Evolutionary conservation across 1,140 invertebrate genomes (phyloP).

Genomic region (Aricia agestis): DNA sequence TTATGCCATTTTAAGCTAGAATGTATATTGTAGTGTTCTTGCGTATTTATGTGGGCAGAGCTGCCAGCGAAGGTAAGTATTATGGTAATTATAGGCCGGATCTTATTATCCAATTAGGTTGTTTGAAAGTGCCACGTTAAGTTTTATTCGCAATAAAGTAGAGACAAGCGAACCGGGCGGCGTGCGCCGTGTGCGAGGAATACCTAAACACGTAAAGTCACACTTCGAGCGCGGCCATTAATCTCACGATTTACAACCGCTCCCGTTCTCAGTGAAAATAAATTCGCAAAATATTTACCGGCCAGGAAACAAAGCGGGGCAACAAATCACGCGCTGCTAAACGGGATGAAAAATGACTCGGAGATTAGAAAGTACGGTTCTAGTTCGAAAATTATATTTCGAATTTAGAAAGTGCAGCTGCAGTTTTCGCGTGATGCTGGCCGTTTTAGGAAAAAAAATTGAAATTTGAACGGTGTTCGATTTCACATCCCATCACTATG

Average conservation of each 20-base stretch:
- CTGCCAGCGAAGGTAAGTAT: not conserved
- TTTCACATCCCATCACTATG: slow-evolving; percentile 71
- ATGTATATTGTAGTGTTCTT: no score
- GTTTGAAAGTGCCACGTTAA: not conserved
- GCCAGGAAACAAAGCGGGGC: slow-evolving; percentile 44
- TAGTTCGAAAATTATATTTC: slow-evolving; percentile 15
- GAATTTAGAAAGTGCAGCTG: slow-evolving; percentile 20
- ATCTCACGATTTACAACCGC: slow-evolving; percentile 63
- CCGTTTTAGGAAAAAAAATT: slow-evolving; percentile 22
- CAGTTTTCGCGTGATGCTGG: slow-evolving; percentile 23
- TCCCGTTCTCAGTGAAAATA: slow-evolving; percentile 64
- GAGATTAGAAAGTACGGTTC: slow-evolving; percentile 44
- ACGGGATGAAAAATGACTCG: slow-evolving; percentile 26
- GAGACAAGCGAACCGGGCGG: slow-evolving; percentile 25
- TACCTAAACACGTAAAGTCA: slow-evolving; percentile 37
- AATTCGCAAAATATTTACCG: slow-evolving; percentile 59
- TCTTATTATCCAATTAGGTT: slow-evolving; percentile 1
- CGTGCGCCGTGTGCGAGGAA: slow-evolving; percentile 55
- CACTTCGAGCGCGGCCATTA: slow-evolving; percentile 39
- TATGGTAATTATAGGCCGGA: not conserved
- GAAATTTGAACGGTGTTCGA: slow-evolving; percentile 42
- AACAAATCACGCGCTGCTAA: slow-evolving; percentile 57
- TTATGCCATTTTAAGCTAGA: no score
- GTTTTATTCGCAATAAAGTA: slow-evolving; percentile 6
- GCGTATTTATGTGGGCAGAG: no score